Conservation (phyloP, 2,113 vertebrate species). For the Triplophysa siluroides region DNA sequence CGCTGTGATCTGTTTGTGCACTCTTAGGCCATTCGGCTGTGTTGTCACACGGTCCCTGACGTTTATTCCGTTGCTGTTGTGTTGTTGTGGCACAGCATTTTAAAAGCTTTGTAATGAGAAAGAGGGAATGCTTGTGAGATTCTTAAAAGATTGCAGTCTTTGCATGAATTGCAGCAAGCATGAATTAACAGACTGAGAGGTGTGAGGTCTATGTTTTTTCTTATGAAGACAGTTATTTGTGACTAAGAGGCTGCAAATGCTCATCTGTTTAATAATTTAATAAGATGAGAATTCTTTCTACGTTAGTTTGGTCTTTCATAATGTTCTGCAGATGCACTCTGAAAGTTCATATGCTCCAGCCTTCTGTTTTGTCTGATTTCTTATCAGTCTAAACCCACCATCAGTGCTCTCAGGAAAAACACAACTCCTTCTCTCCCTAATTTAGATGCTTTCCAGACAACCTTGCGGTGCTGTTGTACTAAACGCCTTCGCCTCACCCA, state of each 20-base stretch:
- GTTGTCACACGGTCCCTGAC: constrained; percentile 33
- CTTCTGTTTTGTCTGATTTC: constrained; percentile 24
- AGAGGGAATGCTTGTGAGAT: constrained; percentile 12
- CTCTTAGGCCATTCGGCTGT: constrained; percentile 40
- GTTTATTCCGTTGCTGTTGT: constrained; percentile 49
- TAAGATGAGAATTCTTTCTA: not conserved
- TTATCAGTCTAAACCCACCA: constrained; percentile 41
- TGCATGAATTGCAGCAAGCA: constrained; percentile 14
- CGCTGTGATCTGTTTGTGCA: constrained; percentile 1
- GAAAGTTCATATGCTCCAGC: not conserved
- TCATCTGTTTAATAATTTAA: not conserved
- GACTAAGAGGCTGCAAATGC: not conserved
- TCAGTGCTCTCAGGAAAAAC: constrained; percentile 31
- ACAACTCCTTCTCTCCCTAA: constrained; percentile 34
- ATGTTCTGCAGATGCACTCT: constrained; percentile 17
- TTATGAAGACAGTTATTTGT: not conserved
- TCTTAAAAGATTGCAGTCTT: constrained; percentile 41
- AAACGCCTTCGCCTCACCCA: constrained; percentile 38
- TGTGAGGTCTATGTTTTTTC: constrained; percentile 17
- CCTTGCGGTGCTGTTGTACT: constrained; percentile 28
- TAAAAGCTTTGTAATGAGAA: constrained; percentile 46
- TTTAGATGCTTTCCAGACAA: constrained; percentile 57
- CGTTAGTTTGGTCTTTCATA: not conserved
- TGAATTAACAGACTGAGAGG: not conserved
- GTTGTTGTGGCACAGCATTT: constrained; percentile 48